Base-by-base conservation (phyloP, 2,797 vertebrate species). In the Agapornis canus region DNA sequence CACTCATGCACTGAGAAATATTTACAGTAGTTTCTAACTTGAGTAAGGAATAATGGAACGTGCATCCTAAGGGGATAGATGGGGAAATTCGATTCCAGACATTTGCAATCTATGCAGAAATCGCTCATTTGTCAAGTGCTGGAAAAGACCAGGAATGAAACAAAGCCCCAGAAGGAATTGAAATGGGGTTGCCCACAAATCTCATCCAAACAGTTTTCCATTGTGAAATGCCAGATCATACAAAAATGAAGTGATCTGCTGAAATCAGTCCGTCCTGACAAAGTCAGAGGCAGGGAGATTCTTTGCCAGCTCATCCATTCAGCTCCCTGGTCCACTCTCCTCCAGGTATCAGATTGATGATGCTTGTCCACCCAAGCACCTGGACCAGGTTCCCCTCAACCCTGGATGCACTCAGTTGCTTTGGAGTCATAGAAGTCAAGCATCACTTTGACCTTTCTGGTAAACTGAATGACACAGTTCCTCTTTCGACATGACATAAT, bases 221-320 rank as follows among this genome's bases (percentile, higher is more conserved):
- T 4, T 40, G 63, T 60, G 82, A 95, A 89, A 72, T 25, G 86
- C 75, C 89, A 79, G 63, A 9, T 66, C 8, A 9, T 89, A 45
- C 90, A 51, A 56, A 82, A 47, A 68, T 20, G 29, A 40, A 72
- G 71, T 5, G 17, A 76, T 56, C 11, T 39, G 61, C 17, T 17
- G 64, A 45, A 80, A 87, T 92, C 84, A 56, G 25, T 92, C 86
- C n/a, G 20, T 84, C 35, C 76, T 73, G 75, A 69, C 84, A 54
- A 59, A 61, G 84, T 5, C 84, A 5, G 47, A 43, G 86, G 0
- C 1, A 86, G 82, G 73, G 81, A 35, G 56, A 0, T 32, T 66
- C 77, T 72, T 77, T 87, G 92, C 79, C 80, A 77, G 73, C 77
- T 78, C 20, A 29, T 45, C 40, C 39, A 31, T 5, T 49, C 5